Conservation (phyloP, 2,888 invertebrate species). For the Yponomeuta plumbellus region DNA sequence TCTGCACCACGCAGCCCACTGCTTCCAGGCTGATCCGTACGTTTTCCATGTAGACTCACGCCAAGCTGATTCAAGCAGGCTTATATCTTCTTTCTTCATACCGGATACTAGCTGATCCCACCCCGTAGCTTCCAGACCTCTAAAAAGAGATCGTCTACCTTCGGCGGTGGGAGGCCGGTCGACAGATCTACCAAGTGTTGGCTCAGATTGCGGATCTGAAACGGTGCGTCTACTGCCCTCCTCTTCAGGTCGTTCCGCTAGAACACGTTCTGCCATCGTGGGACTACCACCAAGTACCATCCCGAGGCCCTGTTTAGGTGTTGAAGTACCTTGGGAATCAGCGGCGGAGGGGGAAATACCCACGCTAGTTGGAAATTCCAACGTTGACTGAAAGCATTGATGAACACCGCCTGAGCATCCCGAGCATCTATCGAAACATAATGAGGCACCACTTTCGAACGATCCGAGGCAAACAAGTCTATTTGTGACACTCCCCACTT, state of each 20-base stretch:
- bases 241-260: conserved; percentile 21
- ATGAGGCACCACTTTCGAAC: conserved; percentile 8
- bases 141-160: too few species aligned
- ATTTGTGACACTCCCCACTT: background rate
- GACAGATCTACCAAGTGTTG: too few species aligned
- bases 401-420: conserved; percentile 20
- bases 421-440: conserved; percentile 14
- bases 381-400: conserved; percentile 25
- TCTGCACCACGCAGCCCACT: too few species aligned
- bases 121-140: too few species aligned
- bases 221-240: conserved; percentile 4
- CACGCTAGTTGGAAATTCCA: conserved; percentile 26
- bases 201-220: too few species aligned
- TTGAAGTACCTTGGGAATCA: conserved; percentile 24
- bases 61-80: too few species aligned
- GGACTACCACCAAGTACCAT: conserved; percentile 8
- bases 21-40: too few species aligned
- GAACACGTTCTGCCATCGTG: conserved; percentile 27
- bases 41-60: too few species aligned
- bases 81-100: too few species aligned
- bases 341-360: conserved; percentile 28
- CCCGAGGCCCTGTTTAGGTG: conserved; percentile 10
- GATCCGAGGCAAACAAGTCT: background rate
- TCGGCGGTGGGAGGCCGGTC: too few species aligned
- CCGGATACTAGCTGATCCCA: too few species aligned